Evolutionary conservation across 2,797 vertebrate genomes (phyloP), one percentile per base, ranked within the genome.

Genomic region (Ptychadena robeensis): DNA sequence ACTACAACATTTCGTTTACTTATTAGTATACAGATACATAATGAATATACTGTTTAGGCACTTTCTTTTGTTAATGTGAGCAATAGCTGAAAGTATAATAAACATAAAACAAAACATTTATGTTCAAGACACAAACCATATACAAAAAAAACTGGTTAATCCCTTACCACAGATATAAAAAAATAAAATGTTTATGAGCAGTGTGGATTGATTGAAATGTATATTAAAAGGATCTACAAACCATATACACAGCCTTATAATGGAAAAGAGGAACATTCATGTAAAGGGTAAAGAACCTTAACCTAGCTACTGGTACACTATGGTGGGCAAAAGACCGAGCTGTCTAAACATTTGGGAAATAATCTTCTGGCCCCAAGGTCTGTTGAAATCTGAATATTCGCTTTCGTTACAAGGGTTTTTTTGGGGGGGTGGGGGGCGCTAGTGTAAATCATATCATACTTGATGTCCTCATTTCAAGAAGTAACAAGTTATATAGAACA

Each of bases 31-130:
- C 92, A 91, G 93, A 91, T 93, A 93, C 93, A 95, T 89, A 89
- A 93, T 92, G 91, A 92, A 95, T 94, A 93, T 92, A 94, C 93
- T 93, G 91, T 92, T 96, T 94, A 98, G 96, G 96, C 96, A 97
- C 96, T 97, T 96, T 95, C 91, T 95, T 96, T 95, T 94, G 94
- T 96, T 96, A 93, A 96, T 90, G 88, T 92, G 92, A 94, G 94
- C 94, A 89, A 94, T 88, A 95, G 92, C 93, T 92, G 89, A 86
- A 90, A 44, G 61, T 38, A 64, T 31, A 87, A 86, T n/a, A 30
- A 83, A 83, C 59, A 87, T 80, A 76, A 77, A n/a, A 80, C 83
- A 87, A 82, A 88, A 35, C 37, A 72, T 3, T 25, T 28, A 87
- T 88, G 89, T 91, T 92, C 91, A 88, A 81, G 89, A 91, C 88